phyloP scores from a whole-genome alignment of 2,888 invertebrate species.

The Steinernema hermaphroditum region DNA sequence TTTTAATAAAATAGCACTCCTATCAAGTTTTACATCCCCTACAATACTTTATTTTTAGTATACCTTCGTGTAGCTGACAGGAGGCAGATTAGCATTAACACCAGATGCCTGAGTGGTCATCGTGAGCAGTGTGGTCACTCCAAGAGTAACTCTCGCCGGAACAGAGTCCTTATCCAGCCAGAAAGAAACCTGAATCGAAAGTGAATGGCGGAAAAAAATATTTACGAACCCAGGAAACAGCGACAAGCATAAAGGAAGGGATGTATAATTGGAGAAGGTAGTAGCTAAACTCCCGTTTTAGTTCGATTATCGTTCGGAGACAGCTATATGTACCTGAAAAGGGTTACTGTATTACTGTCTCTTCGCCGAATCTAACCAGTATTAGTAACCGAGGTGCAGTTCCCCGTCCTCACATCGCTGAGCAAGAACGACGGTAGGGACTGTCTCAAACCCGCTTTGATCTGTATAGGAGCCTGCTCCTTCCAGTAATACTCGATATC shows the following conservation, averaged over 20 bases:
- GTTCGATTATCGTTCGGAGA: conserved; percentile 59
- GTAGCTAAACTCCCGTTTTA: conserved; percentile 79
- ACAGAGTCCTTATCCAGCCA: conserved; percentile 66
- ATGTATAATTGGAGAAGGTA: conserved; percentile 84
- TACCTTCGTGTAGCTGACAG: conserved; percentile 59
- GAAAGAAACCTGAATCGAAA: conserved; percentile 34
- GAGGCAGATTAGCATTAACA: conserved; percentile 64
- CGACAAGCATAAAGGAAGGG: conserved; percentile 91
- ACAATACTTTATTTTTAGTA: too few relatives aligned
- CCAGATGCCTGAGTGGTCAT: conserved; percentile 72
- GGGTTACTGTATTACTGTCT: not conserved
- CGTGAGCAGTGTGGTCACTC: conserved; percentile 91
- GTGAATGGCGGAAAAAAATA: conserved; percentile 33
- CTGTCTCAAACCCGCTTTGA: conserved; percentile 73
- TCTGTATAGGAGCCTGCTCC: conserved; percentile 87
- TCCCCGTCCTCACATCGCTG: conserved; percentile 88
- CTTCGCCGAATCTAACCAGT: conserved; percentile 40
- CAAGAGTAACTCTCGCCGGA: conserved; percentile 69
- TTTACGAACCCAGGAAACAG: conserved; percentile 57
- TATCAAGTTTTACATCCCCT: too few relatives aligned
- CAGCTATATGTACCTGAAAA: conserved; percentile 59
- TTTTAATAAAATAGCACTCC: too few relatives aligned
- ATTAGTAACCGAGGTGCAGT: conserved; percentile 72
- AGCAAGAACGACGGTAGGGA: conserved; percentile 85
- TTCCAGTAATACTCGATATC: conserved; percentile 95